Evolutionary conservation across 2,888 invertebrate genomes (phyloP).

Genomic region (Callimorpha dominula): DNA sequence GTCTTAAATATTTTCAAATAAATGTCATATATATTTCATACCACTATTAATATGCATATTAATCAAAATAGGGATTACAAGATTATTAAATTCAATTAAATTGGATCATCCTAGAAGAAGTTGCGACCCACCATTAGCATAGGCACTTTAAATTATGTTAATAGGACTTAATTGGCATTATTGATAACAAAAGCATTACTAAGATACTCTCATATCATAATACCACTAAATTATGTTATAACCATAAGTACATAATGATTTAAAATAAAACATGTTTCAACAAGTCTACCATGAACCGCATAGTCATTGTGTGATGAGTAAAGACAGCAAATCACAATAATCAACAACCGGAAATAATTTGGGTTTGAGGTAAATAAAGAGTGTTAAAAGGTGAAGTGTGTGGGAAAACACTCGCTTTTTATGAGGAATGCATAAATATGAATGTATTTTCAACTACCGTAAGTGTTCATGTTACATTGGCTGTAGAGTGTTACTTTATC

Average conservation of each 20-base stretch:
- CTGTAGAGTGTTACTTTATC: too few species aligned
- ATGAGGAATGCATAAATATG: not conserved
- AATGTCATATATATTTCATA: not conserved
- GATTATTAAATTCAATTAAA: too few species aligned
- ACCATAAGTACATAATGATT: slow-evolving; percentile 12
- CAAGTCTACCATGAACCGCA: slow-evolving; percentile 25
- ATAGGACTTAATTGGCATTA: slow-evolving; percentile 4
- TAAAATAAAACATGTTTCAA: slow-evolving; percentile 37
- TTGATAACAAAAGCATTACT: slow-evolving; percentile 11
- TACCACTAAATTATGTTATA: not conserved
- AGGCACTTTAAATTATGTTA: slow-evolving; percentile 5
- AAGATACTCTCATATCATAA: not conserved
- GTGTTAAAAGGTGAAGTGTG: not conserved
- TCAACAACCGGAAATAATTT: slow-evolving; percentile 19
- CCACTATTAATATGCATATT: not conserved
- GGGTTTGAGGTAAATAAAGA: slow-evolving; percentile 16
- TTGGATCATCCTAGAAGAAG: not conserved
- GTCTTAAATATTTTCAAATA: not conserved
- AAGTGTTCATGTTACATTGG: too few species aligned
- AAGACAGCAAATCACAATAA: slow-evolving; percentile 8
- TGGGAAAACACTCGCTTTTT: not conserved
- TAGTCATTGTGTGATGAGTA: slow-evolving; percentile 30
- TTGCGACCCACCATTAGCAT: not conserved
- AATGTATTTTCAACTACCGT: not conserved
- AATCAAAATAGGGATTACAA: too few species aligned